These are phyloP conservation scores for Chironomus tepperi DNA, from an alignment of 1,140 invertebrate species.

Conservation along the genomic window DNA sequence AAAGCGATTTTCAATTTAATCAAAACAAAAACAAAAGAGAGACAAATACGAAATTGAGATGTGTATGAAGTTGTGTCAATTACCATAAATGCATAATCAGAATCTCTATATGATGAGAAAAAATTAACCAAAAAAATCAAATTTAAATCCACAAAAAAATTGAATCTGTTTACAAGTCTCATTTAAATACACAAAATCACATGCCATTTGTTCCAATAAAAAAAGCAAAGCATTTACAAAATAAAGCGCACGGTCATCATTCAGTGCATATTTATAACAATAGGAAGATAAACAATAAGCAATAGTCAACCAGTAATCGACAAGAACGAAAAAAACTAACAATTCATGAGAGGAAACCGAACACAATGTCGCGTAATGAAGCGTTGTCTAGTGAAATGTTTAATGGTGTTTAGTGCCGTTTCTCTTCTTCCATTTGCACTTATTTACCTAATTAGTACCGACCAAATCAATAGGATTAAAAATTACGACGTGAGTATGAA, in stretches of 20 bases:
- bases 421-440: constrained; percentile 37
- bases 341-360: constrained; percentile 36
- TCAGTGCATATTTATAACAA: not conserved
- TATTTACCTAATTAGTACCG: constrained; percentile 38
- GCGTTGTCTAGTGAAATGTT: constrained; percentile 40
- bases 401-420: constrained; percentile 38
- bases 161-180: too few relatives aligned
- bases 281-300: not conserved
- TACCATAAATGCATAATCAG: too few relatives aligned
- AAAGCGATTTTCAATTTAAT: too few relatives aligned
- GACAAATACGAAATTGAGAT: too few relatives aligned
- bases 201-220: not conserved
- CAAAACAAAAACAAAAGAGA: too few relatives aligned
- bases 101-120: too few relatives aligned
- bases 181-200: too few relatives aligned
- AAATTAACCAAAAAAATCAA: too few relatives aligned
- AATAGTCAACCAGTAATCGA: not conserved
- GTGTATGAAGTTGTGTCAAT: too few relatives aligned
- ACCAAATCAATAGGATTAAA: constrained; percentile 39
- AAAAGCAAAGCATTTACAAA: not conserved
- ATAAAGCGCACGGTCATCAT: not conserved
- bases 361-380: constrained; percentile 38
- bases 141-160: too few relatives aligned
- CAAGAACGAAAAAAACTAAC: not conserved
- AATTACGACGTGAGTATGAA: constrained; percentile 37